Conservation (phyloP, 2,888 invertebrate genomes). For the Tineola bisselliella region DNA sequence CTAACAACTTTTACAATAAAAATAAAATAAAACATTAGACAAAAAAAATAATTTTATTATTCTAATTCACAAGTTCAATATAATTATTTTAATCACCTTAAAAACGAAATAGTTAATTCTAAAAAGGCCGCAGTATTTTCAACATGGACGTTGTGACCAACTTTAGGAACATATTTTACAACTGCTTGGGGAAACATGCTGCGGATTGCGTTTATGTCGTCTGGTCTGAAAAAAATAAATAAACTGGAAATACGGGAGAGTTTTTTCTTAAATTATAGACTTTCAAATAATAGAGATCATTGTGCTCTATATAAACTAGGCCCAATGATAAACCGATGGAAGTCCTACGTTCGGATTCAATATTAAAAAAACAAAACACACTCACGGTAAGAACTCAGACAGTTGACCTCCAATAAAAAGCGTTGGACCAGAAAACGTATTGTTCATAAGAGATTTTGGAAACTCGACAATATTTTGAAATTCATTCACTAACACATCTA, state of each 20-base stretch:
- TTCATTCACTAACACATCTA: slow-evolving; percentile 72
- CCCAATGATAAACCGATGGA: no score
- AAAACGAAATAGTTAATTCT: slow-evolving; percentile 44
- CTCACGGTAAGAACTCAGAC: slow-evolving; percentile 81
- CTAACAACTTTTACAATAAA: no score
- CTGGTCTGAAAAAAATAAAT: slow-evolving; percentile 35
- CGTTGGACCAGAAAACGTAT: slow-evolving; percentile 71
- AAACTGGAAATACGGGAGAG: no score
- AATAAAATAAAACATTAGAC: no score
- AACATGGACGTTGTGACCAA: slow-evolving; percentile 38
- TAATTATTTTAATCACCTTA: slow-evolving; percentile 26
- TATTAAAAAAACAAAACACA: slow-evolving; percentile 16
- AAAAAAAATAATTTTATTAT: no score
- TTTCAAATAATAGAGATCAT: no score
- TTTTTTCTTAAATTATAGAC: no score
- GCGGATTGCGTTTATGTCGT: slow-evolving; percentile 70
- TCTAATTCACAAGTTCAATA: no score
- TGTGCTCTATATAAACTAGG: no score
- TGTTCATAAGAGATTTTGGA: slow-evolving; percentile 48
- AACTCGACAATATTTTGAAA: slow-evolving; percentile 72
- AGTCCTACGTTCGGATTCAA: no score
- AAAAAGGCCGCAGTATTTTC: slow-evolving; percentile 52
- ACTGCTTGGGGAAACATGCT: slow-evolving; percentile 46
- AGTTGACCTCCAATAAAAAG: slow-evolving; percentile 85
- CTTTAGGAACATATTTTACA: slow-evolving; percentile 35